Conservation (phyloP, 2,797 vertebrate species). For the Kryptolebias ocellatus region DNA sequence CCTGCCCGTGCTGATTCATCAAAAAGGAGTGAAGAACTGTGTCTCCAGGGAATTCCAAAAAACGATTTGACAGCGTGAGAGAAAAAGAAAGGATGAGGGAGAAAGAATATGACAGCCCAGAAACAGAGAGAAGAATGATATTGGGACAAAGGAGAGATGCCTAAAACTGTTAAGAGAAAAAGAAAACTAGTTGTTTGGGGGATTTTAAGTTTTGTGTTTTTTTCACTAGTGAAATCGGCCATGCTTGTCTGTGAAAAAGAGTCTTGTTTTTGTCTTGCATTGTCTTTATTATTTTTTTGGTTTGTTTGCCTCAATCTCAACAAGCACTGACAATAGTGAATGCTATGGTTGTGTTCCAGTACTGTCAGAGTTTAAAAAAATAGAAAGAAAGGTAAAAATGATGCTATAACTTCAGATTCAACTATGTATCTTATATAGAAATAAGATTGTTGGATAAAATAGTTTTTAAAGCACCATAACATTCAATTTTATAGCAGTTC, state of each 20-base stretch:
- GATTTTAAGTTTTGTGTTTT: slow-evolving; percentile 26
- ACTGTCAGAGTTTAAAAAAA: too few species aligned
- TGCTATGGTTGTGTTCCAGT: too few species aligned
- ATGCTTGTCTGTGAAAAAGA: neutral
- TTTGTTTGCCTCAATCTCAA: too few species aligned
- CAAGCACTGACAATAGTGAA: too few species aligned
- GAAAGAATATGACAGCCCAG: slow-evolving; percentile 22
- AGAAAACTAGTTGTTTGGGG: slow-evolving; percentile 13
- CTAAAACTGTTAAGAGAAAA: slow-evolving; percentile 28
- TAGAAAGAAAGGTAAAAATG: too few species aligned
- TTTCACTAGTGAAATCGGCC: slow-evolving; percentile 13
- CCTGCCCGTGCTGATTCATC: slow-evolving; percentile 66
- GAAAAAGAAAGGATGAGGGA: slow-evolving; percentile 12
- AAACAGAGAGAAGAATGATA: slow-evolving; percentile 15
- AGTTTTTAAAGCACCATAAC: too few species aligned
- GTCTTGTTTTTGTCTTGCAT: neutral
- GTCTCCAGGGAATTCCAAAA: slow-evolving; percentile 69
- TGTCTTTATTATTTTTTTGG: neutral
- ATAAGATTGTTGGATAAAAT: too few species aligned
- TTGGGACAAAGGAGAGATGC: slow-evolving; percentile 3
- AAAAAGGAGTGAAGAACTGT: slow-evolving; percentile 52
- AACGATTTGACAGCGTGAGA: slow-evolving; percentile 19
- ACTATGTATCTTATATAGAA: too few species aligned
- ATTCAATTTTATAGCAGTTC: too few species aligned
- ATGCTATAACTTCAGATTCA: too few species aligned